Conservation (phyloP, 1,140 invertebrate species). For the Drosophila paulistorum region DNA sequence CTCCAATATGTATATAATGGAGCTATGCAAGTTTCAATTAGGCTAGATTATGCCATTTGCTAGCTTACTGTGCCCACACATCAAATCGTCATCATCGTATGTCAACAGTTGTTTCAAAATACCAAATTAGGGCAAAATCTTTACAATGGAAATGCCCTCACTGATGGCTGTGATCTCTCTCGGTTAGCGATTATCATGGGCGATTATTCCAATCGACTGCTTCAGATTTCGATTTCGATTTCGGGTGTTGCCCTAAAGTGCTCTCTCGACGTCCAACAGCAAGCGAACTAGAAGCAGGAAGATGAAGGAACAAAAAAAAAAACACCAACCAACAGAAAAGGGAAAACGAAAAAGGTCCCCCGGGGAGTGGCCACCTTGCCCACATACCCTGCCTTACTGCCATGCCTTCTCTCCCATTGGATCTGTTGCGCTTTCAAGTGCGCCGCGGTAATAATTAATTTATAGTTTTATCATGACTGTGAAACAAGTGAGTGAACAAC, state of each 20-base stretch:
- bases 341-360: constrained; percentile 8
- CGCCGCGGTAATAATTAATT: constrained; percentile 82
- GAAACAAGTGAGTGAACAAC: constrained; percentile 61
- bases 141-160: not conserved
- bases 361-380: not conserved
- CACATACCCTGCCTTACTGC: no score
- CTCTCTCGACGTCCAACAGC: constrained; percentile 32
- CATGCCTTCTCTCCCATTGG: not conserved
- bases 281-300: not conserved
- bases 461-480: constrained; percentile 82
- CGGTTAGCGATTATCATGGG: constrained; percentile 67
- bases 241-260: constrained; percentile 75
- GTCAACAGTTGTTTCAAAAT: constrained; percentile 64
- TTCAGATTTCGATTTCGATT: constrained; percentile 54
- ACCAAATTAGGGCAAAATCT: constrained; percentile 1
- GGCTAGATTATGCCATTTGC: not conserved
- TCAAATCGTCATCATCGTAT: constrained; percentile 21
- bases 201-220: constrained; percentile 78
- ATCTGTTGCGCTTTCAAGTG: constrained; percentile 70
- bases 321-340: not conserved
- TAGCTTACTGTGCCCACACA: no score
- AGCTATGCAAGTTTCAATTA: not conserved
- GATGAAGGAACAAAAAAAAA: no score
- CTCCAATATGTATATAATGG: not conserved
- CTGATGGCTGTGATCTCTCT: constrained; percentile 52